Conservation (phyloP, 2,797 vertebrate genomes). For the Psittacula echo region DNA sequence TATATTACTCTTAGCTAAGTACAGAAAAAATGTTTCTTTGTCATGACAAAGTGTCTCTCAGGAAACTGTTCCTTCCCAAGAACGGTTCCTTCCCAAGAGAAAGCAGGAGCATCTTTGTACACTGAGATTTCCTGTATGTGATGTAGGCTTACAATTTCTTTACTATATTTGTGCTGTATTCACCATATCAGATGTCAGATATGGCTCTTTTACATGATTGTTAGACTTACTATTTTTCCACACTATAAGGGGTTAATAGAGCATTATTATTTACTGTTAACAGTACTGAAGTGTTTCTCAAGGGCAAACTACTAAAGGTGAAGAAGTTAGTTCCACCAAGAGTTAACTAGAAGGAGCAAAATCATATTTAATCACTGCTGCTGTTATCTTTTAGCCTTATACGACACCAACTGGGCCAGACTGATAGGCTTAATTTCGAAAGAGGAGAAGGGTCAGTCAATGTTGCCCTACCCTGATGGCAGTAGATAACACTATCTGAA, state of each 20-base stretch:
- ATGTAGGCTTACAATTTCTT: background rate
- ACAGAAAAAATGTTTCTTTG: background rate
- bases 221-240: background rate
- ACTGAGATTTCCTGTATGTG: background rate
- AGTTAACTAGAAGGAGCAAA: background rate
- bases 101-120: background rate
- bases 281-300: background rate
- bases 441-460: background rate
- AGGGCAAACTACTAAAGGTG: background rate
- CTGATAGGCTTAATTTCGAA: background rate
- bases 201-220: background rate
- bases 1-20: background rate
- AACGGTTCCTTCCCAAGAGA: background rate
- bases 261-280: background rate
- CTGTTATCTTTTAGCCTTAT: background rate
- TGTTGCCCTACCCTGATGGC: background rate
- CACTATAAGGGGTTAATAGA: background rate
- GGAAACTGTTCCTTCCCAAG: background rate
- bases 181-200: background rate
- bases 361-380: background rate
- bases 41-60: fast-evolving
- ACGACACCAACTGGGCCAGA: background rate
- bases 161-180: background rate
- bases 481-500: background rate
- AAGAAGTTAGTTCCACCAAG: background rate